Evolutionary conservation across 2,888 invertebrate species (phyloP).

Genomic region (Podotricha telesiphe): DNA sequence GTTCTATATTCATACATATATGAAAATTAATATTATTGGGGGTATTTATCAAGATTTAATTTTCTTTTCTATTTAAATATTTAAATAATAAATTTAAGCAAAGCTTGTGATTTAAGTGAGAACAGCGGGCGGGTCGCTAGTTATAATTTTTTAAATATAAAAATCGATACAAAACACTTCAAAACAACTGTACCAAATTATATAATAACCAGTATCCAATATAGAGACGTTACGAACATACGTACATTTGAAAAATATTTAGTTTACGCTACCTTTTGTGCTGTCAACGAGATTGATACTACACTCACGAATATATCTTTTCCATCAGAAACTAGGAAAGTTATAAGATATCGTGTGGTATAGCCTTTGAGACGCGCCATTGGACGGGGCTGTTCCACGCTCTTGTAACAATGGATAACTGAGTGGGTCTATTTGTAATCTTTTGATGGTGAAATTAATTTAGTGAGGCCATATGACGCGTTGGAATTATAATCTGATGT

Average conservation of each 20-base stretch:
- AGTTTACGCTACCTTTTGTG: conserved; percentile 40
- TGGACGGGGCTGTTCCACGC: neutral
- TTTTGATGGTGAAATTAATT: conserved; percentile 10
- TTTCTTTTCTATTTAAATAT: no score
- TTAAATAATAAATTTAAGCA: no score
- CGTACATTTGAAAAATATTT: conserved; percentile 20
- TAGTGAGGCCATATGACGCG: neutral
- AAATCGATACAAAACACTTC: no score
- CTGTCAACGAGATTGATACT: conserved; percentile 47
- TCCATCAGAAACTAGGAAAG: conserved; percentile 34
- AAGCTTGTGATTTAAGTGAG: no score
- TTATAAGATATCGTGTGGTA: conserved; percentile 15
- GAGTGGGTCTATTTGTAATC: conserved; percentile 13
- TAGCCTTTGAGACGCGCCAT: conserved; percentile 14
- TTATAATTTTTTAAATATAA: no score
- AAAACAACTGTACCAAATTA: no score
- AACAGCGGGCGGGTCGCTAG: no score
- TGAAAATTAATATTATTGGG: no score
- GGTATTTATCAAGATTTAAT: no score
- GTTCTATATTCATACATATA: no score
- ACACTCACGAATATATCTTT: conserved; percentile 44
- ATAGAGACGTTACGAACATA: neutral
- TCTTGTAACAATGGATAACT: neutral
- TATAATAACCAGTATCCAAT: neutral
- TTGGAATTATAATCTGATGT: no score